Conservation (phyloP, 1,140 invertebrate species). For the Anadara kagoshimensis region DNA sequence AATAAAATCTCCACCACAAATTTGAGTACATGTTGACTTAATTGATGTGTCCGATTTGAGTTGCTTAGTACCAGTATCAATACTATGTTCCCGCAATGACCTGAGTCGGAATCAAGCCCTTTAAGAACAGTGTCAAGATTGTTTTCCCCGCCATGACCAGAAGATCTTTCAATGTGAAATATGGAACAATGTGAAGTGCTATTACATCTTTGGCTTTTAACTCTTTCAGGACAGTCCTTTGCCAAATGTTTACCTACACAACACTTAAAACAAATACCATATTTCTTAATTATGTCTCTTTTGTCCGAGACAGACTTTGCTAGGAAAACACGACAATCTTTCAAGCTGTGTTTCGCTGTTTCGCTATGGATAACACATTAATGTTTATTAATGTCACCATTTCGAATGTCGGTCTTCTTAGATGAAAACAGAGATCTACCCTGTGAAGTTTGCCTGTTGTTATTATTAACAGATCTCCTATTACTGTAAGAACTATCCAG, state of each 20-base stretch:
- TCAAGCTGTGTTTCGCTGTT: slow-evolving; percentile 14
- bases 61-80: slow-evolving; percentile 3
- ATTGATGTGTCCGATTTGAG: neutral
- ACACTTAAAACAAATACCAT: slow-evolving; percentile 40
- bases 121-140: neutral
- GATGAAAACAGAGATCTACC: neutral
- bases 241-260: slow-evolving; percentile 24
- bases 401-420: slow-evolving; percentile 12
- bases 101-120: too few species aligned
- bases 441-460: neutral
- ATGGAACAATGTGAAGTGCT: slow-evolving; percentile 7
- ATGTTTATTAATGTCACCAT: neutral
- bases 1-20: too few species aligned
- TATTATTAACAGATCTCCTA: neutral
- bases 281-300: slow-evolving; percentile 30
- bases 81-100: neutral
- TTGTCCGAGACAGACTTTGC: slow-evolving; percentile 23
- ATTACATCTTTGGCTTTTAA: slow-evolving; percentile 17
- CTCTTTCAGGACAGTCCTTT: slow-evolving; percentile 12
- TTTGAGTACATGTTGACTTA: too few species aligned
- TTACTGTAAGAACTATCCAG: neutral
- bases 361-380: slow-evolving; percentile 29
- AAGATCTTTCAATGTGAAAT: slow-evolving; percentile 3
- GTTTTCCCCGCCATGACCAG: slow-evolving; percentile 14
- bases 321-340: slow-evolving; percentile 39